Percentiles rank a stretch among this genome's conserved stretches.
Evolutionary conservation across 2,113 vertebrate genomes (phyloP).

Genomic region (Phyllopteryx taeniolatus): DNA sequence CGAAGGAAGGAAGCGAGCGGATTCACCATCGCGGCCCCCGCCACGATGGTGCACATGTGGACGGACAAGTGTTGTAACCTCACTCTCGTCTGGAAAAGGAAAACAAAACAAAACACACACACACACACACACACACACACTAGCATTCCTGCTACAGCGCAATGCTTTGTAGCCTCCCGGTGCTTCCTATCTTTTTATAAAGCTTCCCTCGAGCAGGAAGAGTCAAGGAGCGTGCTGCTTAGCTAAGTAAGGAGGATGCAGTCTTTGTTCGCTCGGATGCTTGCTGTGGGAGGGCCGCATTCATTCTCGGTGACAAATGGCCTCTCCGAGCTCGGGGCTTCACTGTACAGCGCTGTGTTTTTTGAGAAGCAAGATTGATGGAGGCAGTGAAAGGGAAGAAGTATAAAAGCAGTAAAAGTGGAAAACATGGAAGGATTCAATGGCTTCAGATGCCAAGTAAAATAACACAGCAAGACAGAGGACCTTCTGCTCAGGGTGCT

Average conservation of each 20-base stretch:
- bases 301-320: slow-evolving; percentile 56
- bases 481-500: background rate
- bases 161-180: slow-evolving; percentile 21
- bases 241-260: slow-evolving; percentile 36
- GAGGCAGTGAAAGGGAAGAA: slow-evolving; percentile 2
- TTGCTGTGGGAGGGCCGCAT: slow-evolving; percentile 45
- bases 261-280: slow-evolving; percentile 51
- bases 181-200: slow-evolving; percentile 44
- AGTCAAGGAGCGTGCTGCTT: slow-evolving; percentile 46
- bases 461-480: background rate
- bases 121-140: background rate
- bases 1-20: slow-evolving; percentile 32
- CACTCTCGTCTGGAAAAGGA: slow-evolving; percentile 15
- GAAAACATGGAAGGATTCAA: background rate
- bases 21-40: slow-evolving; percentile 30
- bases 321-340: slow-evolving; percentile 26
- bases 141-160: slow-evolving; percentile 21
- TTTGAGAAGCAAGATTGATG: background rate
- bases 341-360: slow-evolving; percentile 15
- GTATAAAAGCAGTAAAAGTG: slow-evolving; percentile 4
- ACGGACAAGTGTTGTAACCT: slow-evolving; percentile 34
- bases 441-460: background rate
- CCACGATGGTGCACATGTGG: slow-evolving; percentile 19
- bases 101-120: background rate
- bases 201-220: slow-evolving; percentile 30